Base-by-base conservation (phyloP, 1,140 invertebrate genomes). In the Brachionus angularis region DNA sequence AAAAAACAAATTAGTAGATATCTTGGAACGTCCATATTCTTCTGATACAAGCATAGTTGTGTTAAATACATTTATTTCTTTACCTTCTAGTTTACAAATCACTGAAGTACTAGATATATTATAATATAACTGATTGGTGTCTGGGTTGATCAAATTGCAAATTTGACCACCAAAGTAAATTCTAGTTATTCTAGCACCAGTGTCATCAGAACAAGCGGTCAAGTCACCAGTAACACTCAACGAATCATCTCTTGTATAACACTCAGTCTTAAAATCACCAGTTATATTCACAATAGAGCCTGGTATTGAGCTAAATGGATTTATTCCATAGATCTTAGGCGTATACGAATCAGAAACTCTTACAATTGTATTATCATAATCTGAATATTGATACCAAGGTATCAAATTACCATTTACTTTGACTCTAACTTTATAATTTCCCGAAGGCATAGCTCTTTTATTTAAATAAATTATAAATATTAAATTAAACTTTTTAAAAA, bases 291-390 rank as follows among this genome's bases (percentile, higher is more conserved):
- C 50, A 4, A 34, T 53, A 42, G 75, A 74, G 1, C 39, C 21
- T 2, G 72, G 50, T 8, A 74, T 74, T 14, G 72, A 76, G 5
- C 74, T 58, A 14, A 46, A 61, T 5, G 49, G 70, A 29, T 33
- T 74, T 7, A 77, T 44, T 5, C 44, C 5, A 3, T 52, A 72
- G 10, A 78, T 52, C 2, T 42, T 55, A 4, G 77, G 75, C 10
- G 77, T 75, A 8, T 29, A 29, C n/a, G 23, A 46, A 18, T 49
- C 46, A 31, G 74, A 25, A 7, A 18, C 10, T 31, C 14, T 16
- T 3, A 64, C 23, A 46, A 31, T n/a, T n/a, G 58, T 42, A 33
- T 46, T 46, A 4, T 64, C 16, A 31, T 31, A 2, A 47, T 46
- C 33, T 2, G 12, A 5, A 29, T 64, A 64, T 29, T 64, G 58